phyloP scores from a whole-genome alignment of 2,888 invertebrate genomes.

The Pocota personata region DNA sequence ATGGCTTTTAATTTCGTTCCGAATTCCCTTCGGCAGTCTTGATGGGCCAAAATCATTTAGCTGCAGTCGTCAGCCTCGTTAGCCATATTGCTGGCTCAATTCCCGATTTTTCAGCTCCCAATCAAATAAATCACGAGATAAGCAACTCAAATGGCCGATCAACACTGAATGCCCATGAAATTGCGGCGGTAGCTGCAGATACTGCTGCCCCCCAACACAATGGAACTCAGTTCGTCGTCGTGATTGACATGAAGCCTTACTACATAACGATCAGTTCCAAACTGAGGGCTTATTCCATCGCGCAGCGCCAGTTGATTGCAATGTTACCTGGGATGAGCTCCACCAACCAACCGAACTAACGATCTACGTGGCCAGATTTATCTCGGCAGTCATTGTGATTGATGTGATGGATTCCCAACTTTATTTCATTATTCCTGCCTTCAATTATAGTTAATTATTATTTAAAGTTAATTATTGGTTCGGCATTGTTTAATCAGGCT shows the following conservation, averaged over 20 bases:
- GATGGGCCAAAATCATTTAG: slow-evolving; percentile 49
- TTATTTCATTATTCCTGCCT: slow-evolving; percentile 72
- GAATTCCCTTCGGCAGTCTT: slow-evolving; percentile 12
- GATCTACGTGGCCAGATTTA: slow-evolving; percentile 63
- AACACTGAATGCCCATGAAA: slow-evolving; percentile 62
- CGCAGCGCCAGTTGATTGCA: slow-evolving; percentile 54
- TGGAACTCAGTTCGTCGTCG: slow-evolving; percentile 68
- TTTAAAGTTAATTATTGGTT: slow-evolving; percentile 74
- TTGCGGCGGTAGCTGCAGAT: slow-evolving; percentile 44
- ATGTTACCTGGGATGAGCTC: slow-evolving; percentile 28
- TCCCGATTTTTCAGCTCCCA: slow-evolving; percentile 59
- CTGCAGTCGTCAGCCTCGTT: slow-evolving; percentile 56
- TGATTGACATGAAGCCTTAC: slow-evolving; percentile 70
- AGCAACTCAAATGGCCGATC: slow-evolving; percentile 66
- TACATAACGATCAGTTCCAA: slow-evolving; percentile 50
- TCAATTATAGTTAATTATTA: slow-evolving; percentile 74
- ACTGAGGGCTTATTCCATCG: slow-evolving; percentile 34
- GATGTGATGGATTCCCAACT: slow-evolving; percentile 73
- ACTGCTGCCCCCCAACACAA: slow-evolving; percentile 24
- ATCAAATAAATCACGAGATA: slow-evolving; percentile 74
- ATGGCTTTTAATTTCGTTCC: slow-evolving; percentile 63
- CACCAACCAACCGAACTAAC: slow-evolving; percentile 10
- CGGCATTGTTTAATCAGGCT: slow-evolving; percentile 52
- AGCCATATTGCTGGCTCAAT: slow-evolving; percentile 65
- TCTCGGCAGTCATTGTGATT: slow-evolving; percentile 71